A percentile compares a stretch with the other conserved stretches of the same genome.
phyloP scores from a whole-genome alignment of 2,797 vertebrate genomes.

The Amblyopsis hoosieri region DNA sequence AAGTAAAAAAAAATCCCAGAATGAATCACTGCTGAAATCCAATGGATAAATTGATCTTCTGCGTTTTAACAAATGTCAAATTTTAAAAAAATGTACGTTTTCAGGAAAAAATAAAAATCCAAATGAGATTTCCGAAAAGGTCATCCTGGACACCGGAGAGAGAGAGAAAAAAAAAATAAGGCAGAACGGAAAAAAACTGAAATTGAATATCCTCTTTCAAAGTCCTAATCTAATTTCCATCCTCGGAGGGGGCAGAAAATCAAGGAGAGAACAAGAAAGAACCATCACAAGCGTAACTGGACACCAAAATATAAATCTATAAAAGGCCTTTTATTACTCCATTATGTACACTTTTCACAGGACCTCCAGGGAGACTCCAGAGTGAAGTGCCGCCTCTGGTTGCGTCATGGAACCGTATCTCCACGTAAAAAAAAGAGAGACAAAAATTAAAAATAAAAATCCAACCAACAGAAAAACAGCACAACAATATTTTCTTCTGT shows the following conservation, averaged over 20 bases:
- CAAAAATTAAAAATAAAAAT: conserved; percentile 62
- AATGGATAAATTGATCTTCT: conserved; percentile 55
- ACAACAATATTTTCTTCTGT: conserved; percentile 73
- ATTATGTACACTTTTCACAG: conserved; percentile 97
- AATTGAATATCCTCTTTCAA: conserved; percentile 80
- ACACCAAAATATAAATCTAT: conserved; percentile 88
- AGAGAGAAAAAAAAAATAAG: conserved; percentile 60
- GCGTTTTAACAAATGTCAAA: conserved; percentile 51
- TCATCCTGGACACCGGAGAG: conserved; percentile 76
- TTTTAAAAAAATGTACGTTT: conserved; percentile 49
- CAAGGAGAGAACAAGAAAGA: conserved; percentile 84
- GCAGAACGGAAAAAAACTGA: conserved; percentile 49
- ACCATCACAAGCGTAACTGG: conserved; percentile 85
- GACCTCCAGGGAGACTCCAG: conserved; percentile 82
- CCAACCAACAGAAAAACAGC: conserved; percentile 67
- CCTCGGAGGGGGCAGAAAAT: conserved; percentile 84
- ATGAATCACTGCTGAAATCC: conserved; percentile 62
- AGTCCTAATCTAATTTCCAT: conserved; percentile 82
- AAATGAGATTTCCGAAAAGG: conserved; percentile 82
- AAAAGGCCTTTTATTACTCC: conserved; percentile 87
- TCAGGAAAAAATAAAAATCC: conserved; percentile 62
- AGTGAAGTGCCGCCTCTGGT: conserved; percentile 78
- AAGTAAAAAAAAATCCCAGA: conserved; percentile 41
- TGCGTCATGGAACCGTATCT: conserved; percentile 76
- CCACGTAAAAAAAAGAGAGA: conserved; percentile 61